Base-by-base conservation (phyloP, 1,140 invertebrate species). In the Gryllus bimaculatus region DNA sequence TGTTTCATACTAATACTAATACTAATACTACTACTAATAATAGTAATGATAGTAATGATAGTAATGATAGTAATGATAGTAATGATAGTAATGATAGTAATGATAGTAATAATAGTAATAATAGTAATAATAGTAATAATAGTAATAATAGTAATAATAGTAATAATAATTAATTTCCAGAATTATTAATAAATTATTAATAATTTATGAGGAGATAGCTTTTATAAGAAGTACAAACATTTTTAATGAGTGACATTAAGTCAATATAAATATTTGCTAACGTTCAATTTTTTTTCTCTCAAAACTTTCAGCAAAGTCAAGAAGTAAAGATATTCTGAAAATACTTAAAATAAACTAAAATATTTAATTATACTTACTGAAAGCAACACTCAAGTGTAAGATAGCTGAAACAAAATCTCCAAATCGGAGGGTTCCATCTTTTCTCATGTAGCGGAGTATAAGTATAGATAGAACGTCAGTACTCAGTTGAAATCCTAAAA, bases 351-450 rank as follows among this genome's bases (percentile, higher is more conserved):
- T n/a, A 7, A 74, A 48, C 78, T 15, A 48, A 21, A n/a, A n/a
- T n/a, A n/a, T n/a, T n/a, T n/a, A n/a, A 80, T 10, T 76, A 81
- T 47, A 85, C 89, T 92, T 89, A 95, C 95, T 92, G 84, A 97
- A 97, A 48, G 95, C 93, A 79, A 95, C 91, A 80, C 93, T 95
- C 48, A 98, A 87, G 84, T 96, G 95, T 81, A 97, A 88, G 84
- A 97, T 93, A 54, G 94, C 93, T 8, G 93, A 94, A 0, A 97
- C 95, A 84, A 96, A 97, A 85, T 98, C 95, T 20, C 95, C 95
- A 84, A 97, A 96, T 82, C 95, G 87, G n/a, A 97, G 87, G 73
- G 95, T 96, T 75, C 95, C 95, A 85, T 98, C 95, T 86, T 96
- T 97, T 80, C 95, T 90, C 93, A 97, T 97, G 82, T 96, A 96